These are phyloP conservation scores for Sphecodes monilicornis DNA, from an alignment of 2,888 invertebrate species.

Conservation along the genomic window DNA sequence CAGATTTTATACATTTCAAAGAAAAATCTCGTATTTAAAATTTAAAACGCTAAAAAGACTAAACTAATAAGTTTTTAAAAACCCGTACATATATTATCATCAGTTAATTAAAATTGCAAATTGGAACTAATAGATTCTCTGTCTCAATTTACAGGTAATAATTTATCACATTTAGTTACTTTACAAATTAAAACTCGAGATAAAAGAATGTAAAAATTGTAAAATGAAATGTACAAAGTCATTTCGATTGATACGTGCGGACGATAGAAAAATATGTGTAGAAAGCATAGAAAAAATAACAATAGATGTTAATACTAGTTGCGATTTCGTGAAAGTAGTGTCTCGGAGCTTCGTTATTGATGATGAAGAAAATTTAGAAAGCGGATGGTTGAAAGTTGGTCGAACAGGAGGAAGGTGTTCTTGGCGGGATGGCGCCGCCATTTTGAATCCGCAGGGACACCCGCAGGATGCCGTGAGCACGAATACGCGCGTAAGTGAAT, in stretches of 20 bases:
- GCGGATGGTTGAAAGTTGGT: neutral
- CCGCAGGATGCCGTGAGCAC: constrained; percentile 46
- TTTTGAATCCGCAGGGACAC: constrained; percentile 6
- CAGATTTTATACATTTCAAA: too few relatives aligned
- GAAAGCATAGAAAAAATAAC: neutral
- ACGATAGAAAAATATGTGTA: neutral
- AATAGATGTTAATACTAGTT: neutral
- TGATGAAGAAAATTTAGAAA: neutral
- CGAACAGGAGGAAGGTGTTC: neutral
- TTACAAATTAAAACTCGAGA: neutral
- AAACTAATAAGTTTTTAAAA: too few relatives aligned
- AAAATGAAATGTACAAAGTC: neutral
- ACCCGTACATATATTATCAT: too few relatives aligned
- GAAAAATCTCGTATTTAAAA: too few relatives aligned
- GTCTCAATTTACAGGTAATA: neutral
- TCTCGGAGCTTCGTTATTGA: neutral
- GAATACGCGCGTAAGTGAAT: constrained; percentile 80
- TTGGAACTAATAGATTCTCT: too few relatives aligned
- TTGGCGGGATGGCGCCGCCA: neutral
- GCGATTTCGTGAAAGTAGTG: neutral
- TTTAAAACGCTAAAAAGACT: too few relatives aligned
- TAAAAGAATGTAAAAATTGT: neutral
- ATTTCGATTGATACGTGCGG: neutral
- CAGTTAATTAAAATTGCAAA: too few relatives aligned
- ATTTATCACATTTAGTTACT: neutral